phyloP scores from a whole-genome alignment of 2,888 invertebrate species.

The Leptinotarsa peninsularis region DNA sequence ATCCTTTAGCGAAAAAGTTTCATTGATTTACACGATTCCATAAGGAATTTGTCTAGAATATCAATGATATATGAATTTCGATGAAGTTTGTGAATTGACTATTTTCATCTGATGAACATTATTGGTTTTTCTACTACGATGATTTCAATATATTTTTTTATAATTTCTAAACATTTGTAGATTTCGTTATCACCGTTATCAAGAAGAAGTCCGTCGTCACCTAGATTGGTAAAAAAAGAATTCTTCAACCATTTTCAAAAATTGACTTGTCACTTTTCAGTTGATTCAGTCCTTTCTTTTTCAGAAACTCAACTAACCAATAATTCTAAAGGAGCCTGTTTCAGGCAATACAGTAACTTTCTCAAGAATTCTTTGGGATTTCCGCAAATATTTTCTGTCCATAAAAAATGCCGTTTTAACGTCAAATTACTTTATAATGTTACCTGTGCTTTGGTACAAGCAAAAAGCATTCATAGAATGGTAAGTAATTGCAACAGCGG shows the following conservation, averaged over 20 bases:
- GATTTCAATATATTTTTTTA: neutral
- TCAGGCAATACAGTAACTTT: neutral
- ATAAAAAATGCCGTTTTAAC: neutral
- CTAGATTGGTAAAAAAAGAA: neutral
- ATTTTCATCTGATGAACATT: neutral
- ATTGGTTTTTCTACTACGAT: neutral
- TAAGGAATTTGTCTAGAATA: neutral
- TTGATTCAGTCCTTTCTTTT: neutral
- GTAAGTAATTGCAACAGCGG: no score
- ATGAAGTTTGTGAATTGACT: neutral
- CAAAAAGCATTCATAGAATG: neutral
- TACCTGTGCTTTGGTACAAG: neutral
- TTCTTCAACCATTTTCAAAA: neutral
- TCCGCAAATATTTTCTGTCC: neutral
- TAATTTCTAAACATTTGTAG: neutral
- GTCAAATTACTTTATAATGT: neutral
- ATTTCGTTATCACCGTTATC: neutral
- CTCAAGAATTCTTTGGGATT: neutral
- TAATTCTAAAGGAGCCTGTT: neutral
- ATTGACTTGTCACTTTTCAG: neutral
- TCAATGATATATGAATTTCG: neutral
- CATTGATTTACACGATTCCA: neutral
- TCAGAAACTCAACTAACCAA: neutral
- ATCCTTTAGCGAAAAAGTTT: neutral
- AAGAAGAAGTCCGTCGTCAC: neutral